A percentile compares a stretch with the other conserved stretches of the same genome.
These are phyloP conservation scores for Formica exsecta DNA, from an alignment of 1,140 invertebrate genomes.

Conservation along the genomic window DNA sequence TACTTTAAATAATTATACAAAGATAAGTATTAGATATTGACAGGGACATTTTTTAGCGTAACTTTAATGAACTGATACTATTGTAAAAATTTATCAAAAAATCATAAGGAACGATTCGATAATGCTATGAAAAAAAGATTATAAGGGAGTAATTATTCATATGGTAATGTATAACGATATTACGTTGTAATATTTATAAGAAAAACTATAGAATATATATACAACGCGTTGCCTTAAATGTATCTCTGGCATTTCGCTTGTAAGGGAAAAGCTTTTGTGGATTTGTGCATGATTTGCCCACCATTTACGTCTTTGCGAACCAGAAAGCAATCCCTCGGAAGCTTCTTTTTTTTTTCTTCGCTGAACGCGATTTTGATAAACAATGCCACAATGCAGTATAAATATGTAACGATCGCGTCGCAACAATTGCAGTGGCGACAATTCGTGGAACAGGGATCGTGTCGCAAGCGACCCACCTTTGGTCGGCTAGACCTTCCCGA, in stretches of 20 bases:
- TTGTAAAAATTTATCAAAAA: not conserved
- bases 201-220: not conserved
- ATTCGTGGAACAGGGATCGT: not conserved
- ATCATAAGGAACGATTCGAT: not conserved
- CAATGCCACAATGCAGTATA: not conserved
- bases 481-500: slow-evolving; percentile 35
- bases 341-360: not conserved
- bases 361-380: not conserved
- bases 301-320: not conserved
- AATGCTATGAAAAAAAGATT: not conserved
- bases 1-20: not conserved
- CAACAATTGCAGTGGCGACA: not conserved
- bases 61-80: not conserved
- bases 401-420: not conserved
- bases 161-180: not conserved
- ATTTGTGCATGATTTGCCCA: not conserved
- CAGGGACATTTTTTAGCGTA: not conserved
- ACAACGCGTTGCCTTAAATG: not conserved
- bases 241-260: not conserved
- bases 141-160: not conserved
- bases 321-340: not conserved
- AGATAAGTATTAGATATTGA: not conserved
- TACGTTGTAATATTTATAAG: not conserved
- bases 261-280: not conserved
- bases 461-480: slow-evolving; percentile 61